Evolutionary conservation across 2,113 vertebrate genomes (phyloP).

Genomic region (Psophia crepitans): DNA sequence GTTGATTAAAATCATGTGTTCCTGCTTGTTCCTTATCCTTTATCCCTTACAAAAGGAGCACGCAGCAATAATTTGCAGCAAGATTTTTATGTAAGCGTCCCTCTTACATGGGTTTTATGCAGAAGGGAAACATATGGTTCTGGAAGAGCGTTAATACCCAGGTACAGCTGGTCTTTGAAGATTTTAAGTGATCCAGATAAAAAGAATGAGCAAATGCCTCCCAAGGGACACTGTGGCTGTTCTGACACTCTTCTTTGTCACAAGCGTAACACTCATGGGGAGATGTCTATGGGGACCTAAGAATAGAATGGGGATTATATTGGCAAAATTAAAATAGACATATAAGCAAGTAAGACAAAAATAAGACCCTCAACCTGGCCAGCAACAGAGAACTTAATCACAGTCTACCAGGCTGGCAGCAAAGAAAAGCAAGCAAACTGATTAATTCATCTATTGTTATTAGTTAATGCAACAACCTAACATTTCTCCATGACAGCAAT

Average conservation of each 20-base stretch:
- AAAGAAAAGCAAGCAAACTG: neutral
- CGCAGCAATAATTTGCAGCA: constrained; percentile 10
- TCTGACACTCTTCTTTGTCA: neutral
- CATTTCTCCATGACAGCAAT: constrained; percentile 43
- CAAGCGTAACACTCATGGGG: neutral
- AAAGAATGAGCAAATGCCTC: constrained; percentile 28
- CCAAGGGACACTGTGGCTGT: neutral
- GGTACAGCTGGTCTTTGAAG: constrained; percentile 32
- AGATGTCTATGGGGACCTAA: neutral
- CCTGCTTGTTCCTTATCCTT: constrained; percentile 23
- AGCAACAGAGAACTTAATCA: constrained; percentile 33
- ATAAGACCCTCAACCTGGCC: neutral
- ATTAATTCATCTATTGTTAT: constrained; percentile 54
- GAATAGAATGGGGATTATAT: neutral
- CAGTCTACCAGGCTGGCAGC: constrained; percentile 5
- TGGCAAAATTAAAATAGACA: neutral
- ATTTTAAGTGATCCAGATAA: constrained; percentile 29
- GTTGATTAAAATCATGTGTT: constrained; percentile 7
- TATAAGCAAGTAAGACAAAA: constrained; percentile 34
- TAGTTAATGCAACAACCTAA: constrained; percentile 59
- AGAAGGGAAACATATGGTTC: constrained; percentile 49
- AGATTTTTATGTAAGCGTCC: constrained; percentile 61
- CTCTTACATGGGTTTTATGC: constrained; percentile 40
- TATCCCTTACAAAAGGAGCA: constrained; percentile 23
- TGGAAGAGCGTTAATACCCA: constrained; percentile 35